Conservation (phyloP, 2,797 vertebrate genomes). For the Myotis findleyi region DNA sequence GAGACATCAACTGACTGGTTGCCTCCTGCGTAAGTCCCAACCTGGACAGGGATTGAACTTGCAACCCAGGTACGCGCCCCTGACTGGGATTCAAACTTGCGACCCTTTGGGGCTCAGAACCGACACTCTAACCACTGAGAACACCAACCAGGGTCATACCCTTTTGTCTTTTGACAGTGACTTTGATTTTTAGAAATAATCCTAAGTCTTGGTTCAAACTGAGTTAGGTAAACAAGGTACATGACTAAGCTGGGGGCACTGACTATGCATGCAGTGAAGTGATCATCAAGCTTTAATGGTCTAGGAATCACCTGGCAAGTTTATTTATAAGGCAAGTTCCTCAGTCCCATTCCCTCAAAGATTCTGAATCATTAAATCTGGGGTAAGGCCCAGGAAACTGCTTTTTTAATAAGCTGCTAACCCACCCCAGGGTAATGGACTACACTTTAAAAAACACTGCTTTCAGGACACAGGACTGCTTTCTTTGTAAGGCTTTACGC, state of each 20-base stretch:
- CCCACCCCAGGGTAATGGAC: not conserved
- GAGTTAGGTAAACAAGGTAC: slow-evolving; percentile 34
- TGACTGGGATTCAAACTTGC: too few species aligned
- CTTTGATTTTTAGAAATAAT: slow-evolving; percentile 28
- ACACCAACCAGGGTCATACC: too few species aligned
- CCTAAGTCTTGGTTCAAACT: slow-evolving; percentile 49
- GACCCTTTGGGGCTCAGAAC: too few species aligned
- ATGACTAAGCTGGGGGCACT: slow-evolving; percentile 2
- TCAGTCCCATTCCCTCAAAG: not conserved
- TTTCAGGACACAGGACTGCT: not conserved
- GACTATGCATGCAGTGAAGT: not conserved
- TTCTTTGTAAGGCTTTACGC: slow-evolving; percentile 5
- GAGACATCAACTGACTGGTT: too few species aligned
- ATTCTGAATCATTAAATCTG: slow-evolving; percentile 44
- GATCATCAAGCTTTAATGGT: slow-evolving; percentile 24
- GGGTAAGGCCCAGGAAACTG: not conserved
- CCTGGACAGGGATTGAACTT: too few species aligned
- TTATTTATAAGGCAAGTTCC: slow-evolving; percentile 58
- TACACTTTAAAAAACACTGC: slow-evolving; percentile 10
- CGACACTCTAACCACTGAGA: too few species aligned
- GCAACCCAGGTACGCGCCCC: too few species aligned
- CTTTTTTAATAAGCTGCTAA: slow-evolving; percentile 4
- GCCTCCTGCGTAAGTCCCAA: too few species aligned
- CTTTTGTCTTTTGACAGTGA: slow-evolving; percentile 8
- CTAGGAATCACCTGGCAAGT: slow-evolving; percentile 1